These are phyloP conservation scores for Turritopsis dohrnii DNA, from an alignment of 30 jellyfish, hydroid and myxozoan genomes.

Conservation along the genomic window DNA sequence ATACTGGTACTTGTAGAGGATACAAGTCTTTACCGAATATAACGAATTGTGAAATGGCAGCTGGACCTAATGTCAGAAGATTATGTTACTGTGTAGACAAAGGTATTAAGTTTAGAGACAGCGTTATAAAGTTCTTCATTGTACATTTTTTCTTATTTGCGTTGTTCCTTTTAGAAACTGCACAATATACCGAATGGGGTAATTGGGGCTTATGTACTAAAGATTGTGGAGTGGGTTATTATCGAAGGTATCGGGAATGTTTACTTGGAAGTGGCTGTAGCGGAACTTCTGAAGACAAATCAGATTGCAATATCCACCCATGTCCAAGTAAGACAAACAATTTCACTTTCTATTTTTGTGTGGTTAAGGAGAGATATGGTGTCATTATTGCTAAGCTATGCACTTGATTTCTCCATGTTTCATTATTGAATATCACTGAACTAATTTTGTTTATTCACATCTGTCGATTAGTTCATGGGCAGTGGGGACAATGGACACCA, in stretches of 20 bases:
- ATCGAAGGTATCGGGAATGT: constrained; percentile 1
- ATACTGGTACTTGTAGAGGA: neutral
- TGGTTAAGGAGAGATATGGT: too few species aligned
- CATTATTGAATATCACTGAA: neutral
- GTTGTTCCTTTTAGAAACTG: neutral
- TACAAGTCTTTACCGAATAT: neutral
- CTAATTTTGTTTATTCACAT: neutral
- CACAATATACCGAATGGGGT: constrained; percentile 15
- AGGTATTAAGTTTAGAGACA: neutral
- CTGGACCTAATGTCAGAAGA: neutral
- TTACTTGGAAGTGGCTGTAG: neutral
- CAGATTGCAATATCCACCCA: constrained; percentile 1
- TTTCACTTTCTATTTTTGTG: too few species aligned
- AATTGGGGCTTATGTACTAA: constrained; percentile 12
- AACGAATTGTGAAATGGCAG: neutral
- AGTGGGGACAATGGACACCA: constrained; percentile 1
- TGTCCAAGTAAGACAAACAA: constrained; percentile 16
- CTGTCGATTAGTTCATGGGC: constrained; percentile 5
- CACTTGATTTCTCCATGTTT: too few species aligned
- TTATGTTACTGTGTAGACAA: neutral
- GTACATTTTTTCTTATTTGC: neutral
- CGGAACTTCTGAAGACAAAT: neutral
- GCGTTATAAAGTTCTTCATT: too few species aligned
- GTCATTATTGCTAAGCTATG: too few species aligned
- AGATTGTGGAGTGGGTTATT: constrained; percentile 7